A percentile compares a stretch with the other conserved stretches of the same genome.
These are phyloP conservation scores for Acanthiza pusilla DNA, from an alignment of 2,797 vertebrate genomes.

Conservation along the genomic window DNA sequence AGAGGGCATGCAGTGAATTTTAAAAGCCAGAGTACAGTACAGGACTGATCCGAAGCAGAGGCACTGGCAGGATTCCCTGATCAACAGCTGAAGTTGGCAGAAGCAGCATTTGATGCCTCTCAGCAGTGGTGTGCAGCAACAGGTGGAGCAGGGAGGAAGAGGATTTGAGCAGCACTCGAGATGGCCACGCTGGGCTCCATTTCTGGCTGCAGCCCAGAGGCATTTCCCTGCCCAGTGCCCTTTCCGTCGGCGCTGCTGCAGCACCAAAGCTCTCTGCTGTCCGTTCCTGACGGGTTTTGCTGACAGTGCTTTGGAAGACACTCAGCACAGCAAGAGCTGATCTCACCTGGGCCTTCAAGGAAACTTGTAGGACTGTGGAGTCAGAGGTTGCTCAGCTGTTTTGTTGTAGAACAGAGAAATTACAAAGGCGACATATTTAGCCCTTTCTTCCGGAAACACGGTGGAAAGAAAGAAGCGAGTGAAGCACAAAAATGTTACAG, in stretches of 20 bases:
- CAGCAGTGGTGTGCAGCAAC: not conserved
- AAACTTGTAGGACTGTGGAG: not conserved
- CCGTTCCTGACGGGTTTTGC: not conserved
- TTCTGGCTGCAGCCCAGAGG: not conserved
- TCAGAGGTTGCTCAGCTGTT: not conserved
- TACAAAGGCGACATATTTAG: not conserved
- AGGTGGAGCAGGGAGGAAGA: not conserved
- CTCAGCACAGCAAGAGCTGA: not conserved
- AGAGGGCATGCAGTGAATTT: not conserved
- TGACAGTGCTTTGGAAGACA: rapidly evolving
- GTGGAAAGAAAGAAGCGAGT: not conserved
- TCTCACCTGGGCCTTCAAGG: not conserved
- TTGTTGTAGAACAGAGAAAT: not conserved
- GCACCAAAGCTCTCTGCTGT: not conserved
- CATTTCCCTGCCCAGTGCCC: not conserved
- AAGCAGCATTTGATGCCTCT: not conserved
- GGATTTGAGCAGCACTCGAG: rapidly evolving
- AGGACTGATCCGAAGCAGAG: not conserved
- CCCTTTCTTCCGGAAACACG: not conserved
- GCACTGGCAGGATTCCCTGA: not conserved
- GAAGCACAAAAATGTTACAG: not conserved
- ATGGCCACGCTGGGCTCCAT: too few relatives aligned
- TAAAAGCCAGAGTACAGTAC: not conserved
- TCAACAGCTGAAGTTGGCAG: not conserved
- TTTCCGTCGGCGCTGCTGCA: not conserved